A percentile compares a stretch with the other conserved stretches of the same genome.
Evolutionary conservation across 2,888 invertebrate genomes (phyloP).

Genomic region (Venustoraphidia nigricollis): DNA sequence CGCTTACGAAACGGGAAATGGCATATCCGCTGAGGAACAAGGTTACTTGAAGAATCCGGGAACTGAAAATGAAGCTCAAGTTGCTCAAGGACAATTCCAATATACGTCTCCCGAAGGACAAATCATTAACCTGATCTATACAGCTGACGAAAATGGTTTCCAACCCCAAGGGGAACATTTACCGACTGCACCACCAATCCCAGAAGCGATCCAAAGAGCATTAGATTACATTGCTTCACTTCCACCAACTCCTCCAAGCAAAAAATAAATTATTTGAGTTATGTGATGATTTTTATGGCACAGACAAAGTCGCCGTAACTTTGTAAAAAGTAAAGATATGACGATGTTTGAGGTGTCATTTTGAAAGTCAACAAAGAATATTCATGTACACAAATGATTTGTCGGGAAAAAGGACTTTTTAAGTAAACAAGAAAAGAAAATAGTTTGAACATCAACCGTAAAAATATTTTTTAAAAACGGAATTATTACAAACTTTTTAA

Average conservation of each 20-base stretch:
- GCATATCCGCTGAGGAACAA: slow-evolving; percentile 38
- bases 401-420: too few species aligned
- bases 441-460: too few species aligned
- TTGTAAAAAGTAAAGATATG: too few species aligned
- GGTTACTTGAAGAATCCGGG: slow-evolving; percentile 41
- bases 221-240: slow-evolving; percentile 49
- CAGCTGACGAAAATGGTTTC: slow-evolving; percentile 56
- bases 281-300: too few species aligned
- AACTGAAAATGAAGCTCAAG: slow-evolving; percentile 36
- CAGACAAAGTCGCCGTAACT: too few species aligned
- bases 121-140: slow-evolving; percentile 35
- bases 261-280: too few species aligned
- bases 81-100: slow-evolving; percentile 37
- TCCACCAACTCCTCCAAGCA: slow-evolving; percentile 28
- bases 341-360: too few species aligned
- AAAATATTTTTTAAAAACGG: too few species aligned
- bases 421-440: too few species aligned
- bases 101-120: slow-evolving; percentile 41
- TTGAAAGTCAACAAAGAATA: too few species aligned
- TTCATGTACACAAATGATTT: too few species aligned
- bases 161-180: slow-evolving; percentile 45
- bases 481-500: too few species aligned
- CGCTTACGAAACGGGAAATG: slow-evolving; percentile 42
- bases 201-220: slow-evolving; percentile 48
- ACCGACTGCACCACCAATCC: slow-evolving; percentile 52